Percentiles rank a stretch among this genome's conserved stretches.
Conservation (phyloP, 2,888 invertebrate genomes). For the Drosophila recens region DNA sequence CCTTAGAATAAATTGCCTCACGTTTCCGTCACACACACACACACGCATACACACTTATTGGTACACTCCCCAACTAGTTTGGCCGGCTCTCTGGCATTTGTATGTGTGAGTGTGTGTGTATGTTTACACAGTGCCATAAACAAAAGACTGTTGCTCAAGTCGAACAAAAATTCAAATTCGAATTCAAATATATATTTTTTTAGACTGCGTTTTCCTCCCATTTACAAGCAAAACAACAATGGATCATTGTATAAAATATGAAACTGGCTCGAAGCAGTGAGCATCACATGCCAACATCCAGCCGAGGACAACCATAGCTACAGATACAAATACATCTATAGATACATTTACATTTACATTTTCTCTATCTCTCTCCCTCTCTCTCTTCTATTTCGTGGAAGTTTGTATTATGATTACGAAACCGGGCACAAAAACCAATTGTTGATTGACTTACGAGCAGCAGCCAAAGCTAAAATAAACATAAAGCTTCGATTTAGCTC, state of each 20-base stretch:
- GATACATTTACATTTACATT: slow-evolving; percentile 20
- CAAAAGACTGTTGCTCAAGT: slow-evolving; percentile 76
- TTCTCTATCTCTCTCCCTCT: slow-evolving; percentile 1
- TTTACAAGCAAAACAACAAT: slow-evolving; percentile 55
- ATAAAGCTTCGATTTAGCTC: slow-evolving; percentile 28
- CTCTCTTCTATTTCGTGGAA: slow-evolving; percentile 11
- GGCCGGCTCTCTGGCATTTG: slow-evolving; percentile 30
- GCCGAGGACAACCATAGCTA: slow-evolving; percentile 64
- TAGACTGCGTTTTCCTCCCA: slow-evolving; percentile 48
- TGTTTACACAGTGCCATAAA: slow-evolving; percentile 54
- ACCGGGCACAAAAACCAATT: slow-evolving; percentile 58
- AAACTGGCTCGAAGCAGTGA: slow-evolving; percentile 58
- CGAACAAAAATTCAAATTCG: slow-evolving; percentile 68
- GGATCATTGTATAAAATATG: slow-evolving; percentile 56
- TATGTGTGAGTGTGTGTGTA: slow-evolving; percentile 39
- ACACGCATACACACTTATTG: slow-evolving; percentile 19
- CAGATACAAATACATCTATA: slow-evolving; percentile 19
- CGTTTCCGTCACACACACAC: slow-evolving; percentile 68
- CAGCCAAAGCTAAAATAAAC: slow-evolving; percentile 27
- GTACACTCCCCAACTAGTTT: slow-evolving; percentile 65
- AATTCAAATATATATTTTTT: slow-evolving; percentile 45
- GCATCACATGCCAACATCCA: slow-evolving; percentile 70
- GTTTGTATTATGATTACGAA: slow-evolving; percentile 53
- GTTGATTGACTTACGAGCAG: slow-evolving; percentile 61
- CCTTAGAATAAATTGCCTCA: slow-evolving; percentile 80